phyloP scores from a whole-genome alignment of 2,113 vertebrate genomes.

The Rhadina sibilatrix region DNA sequence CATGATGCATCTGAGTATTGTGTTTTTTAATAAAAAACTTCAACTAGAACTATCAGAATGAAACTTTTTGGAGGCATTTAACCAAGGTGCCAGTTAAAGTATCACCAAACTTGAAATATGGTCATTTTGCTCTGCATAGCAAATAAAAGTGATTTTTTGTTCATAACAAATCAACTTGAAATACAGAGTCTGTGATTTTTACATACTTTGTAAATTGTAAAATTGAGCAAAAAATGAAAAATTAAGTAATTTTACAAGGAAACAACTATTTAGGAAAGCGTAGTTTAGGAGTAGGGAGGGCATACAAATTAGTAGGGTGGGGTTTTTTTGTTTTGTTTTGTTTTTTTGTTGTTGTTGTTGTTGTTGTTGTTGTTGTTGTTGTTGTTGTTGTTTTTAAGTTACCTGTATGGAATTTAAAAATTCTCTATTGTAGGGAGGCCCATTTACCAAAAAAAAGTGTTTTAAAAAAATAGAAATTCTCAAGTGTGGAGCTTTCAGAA shows the following conservation, averaged over 20 bases:
- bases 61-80: neutral
- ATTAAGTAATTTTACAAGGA: neutral
- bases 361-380: neutral
- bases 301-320: neutral
- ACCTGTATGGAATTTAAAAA: neutral
- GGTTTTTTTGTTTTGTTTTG: too few relatives aligned
- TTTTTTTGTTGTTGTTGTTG: too few relatives aligned
- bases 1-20: neutral
- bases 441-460: neutral
- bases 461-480: neutral
- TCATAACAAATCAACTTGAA: neutral
- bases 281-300: neutral
- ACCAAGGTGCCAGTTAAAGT: neutral
- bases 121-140: neutral
- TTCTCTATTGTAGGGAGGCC: neutral
- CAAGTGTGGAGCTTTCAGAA: neutral
- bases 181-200: neutral
- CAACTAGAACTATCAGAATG: neutral
- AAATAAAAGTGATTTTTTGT: neutral
- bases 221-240: neutral
- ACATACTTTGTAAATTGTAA: neutral
- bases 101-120: neutral
- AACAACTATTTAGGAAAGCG: neutral
- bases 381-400: neutral
- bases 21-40: neutral